phyloP scores from a whole-genome alignment of 2,888 invertebrate species.

The Thecocarcelia acutangulata region DNA sequence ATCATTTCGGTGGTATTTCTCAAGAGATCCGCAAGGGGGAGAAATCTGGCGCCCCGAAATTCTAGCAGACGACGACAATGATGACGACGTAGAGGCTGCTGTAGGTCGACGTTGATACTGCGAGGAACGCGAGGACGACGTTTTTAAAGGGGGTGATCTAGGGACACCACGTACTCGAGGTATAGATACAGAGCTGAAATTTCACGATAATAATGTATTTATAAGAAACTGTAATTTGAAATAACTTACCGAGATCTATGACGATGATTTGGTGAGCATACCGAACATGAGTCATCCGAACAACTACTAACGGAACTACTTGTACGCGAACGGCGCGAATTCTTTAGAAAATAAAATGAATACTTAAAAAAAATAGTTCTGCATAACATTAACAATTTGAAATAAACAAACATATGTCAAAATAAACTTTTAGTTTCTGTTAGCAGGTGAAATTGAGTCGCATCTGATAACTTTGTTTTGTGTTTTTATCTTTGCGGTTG shows the following conservation, averaged over 20 bases:
- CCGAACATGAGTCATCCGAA: conserved; percentile 91
- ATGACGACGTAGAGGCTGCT: conserved; percentile 71
- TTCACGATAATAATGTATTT: conserved; percentile 68
- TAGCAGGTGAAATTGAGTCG: no score
- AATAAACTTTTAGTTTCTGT: no score
- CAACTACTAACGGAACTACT: conserved; percentile 91
- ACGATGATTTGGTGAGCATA: conserved; percentile 86
- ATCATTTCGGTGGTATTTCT: conserved; percentile 78
- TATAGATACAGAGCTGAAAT: conserved; percentile 84
- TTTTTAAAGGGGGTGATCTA: conserved; percentile 80
- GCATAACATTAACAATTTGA: no score
- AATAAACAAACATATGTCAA: no score
- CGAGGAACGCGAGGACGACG: conserved; percentile 73
- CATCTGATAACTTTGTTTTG: no score
- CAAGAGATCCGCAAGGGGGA: conserved; percentile 75
- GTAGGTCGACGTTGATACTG: conserved; percentile 74
- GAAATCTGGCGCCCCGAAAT: conserved; percentile 78
- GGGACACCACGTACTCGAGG: conserved; percentile 82
- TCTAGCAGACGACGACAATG: conserved; percentile 71
- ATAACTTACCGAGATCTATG: conserved; percentile 79
- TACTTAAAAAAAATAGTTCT: neutral
- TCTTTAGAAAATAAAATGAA: conserved; percentile 68
- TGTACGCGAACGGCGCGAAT: conserved; percentile 85
- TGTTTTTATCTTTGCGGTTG: no score
- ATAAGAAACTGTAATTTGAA: neutral